Conservation (phyloP, 2,888 invertebrate species). For the Baccha elongata region DNA sequence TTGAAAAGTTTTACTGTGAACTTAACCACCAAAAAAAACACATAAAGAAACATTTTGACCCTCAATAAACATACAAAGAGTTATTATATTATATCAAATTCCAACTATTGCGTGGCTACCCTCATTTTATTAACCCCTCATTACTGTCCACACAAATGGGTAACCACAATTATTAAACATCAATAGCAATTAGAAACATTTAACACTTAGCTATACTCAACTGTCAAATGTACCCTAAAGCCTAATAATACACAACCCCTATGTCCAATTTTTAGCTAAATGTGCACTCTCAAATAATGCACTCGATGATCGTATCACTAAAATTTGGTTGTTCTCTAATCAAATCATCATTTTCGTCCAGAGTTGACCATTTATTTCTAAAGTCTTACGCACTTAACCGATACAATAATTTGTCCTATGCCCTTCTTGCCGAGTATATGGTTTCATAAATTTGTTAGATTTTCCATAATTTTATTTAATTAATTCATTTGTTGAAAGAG, state of each 20-base stretch:
- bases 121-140: conserved; percentile 52
- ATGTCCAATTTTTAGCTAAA: conserved; percentile 1
- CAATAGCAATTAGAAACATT: conserved; percentile 46
- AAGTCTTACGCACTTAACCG: conserved; percentile 1
- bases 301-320: conserved; percentile 53
- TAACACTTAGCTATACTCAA: conserved; percentile 36
- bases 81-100: background rate
- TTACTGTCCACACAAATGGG: conserved; percentile 63
- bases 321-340: conserved; percentile 56
- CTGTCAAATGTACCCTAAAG: background rate
- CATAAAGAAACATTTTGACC: too few species aligned
- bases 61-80: too few species aligned
- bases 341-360: conserved; percentile 56
- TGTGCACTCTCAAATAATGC: conserved; percentile 25
- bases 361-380: conserved; percentile 53
- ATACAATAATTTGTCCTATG: background rate
- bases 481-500: conserved; percentile 66
- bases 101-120: conserved; percentile 23
- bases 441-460: conserved; percentile 45
- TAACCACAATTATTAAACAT: conserved; percentile 58
- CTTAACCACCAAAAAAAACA: too few species aligned
- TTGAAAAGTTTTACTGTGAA: too few species aligned
- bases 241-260: conserved; percentile 38
- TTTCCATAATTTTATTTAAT: conserved; percentile 72
- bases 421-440: background rate